Evolutionary conservation across 2,888 invertebrate species (phyloP).

Genomic region (Hypselothyrea guttata): DNA sequence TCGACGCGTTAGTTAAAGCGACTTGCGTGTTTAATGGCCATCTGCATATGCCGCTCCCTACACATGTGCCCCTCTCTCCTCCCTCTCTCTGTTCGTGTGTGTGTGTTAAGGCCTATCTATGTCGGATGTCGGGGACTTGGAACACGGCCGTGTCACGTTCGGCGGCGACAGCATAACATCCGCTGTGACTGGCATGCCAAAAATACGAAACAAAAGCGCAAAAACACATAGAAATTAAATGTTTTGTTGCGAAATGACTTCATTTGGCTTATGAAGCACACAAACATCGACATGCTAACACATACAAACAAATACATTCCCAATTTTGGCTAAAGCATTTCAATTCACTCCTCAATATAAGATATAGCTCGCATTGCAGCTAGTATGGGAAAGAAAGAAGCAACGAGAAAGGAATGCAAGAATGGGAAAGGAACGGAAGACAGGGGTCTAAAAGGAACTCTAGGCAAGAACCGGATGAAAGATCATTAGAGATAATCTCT

Average conservation of each 20-base stretch:
- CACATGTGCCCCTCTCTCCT: not conserved
- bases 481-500: no score
- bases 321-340: no score
- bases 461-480: no score
- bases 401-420: no score
- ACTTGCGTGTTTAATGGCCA: conserved; percentile 67
- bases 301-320: conserved; percentile 1
- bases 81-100: not conserved
- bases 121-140: not conserved
- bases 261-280: conserved; percentile 40
- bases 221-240: conserved; percentile 26
- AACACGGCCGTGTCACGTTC: conserved; percentile 45
- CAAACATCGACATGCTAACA: not conserved
- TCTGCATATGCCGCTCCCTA: conserved; percentile 45
- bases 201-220: conserved; percentile 38
- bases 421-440: no score
- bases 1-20: conserved; percentile 58
- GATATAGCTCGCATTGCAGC: no score
- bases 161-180: conserved; percentile 26
- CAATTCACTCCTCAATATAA: no score
- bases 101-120: conserved; percentile 2
- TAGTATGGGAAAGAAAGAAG: no score
- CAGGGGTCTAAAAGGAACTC: no score
- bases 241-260: conserved; percentile 54
- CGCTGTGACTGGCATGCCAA: conserved; percentile 67